phyloP scores from a whole-genome alignment of 2,797 vertebrate genomes.

The Trachurus trachurus region DNA sequence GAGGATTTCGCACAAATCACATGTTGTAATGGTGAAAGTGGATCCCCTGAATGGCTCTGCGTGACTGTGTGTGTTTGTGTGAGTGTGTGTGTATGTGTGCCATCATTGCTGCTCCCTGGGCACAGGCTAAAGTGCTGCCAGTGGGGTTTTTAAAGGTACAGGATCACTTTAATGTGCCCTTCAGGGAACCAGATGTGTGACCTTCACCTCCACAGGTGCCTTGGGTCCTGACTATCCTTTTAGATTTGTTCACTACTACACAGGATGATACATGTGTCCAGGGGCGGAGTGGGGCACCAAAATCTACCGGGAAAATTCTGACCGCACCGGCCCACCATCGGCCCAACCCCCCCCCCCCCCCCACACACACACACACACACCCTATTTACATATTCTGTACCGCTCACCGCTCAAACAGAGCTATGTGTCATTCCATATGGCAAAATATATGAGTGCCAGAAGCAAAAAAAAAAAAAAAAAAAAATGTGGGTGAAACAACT shows the following conservation, averaged over 20 bases:
- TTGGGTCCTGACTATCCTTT: constrained; percentile 49
- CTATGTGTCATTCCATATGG: no score
- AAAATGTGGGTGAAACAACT: no score
- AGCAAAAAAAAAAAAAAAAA: no score
- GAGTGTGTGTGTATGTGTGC: constrained; percentile 32
- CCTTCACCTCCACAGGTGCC: constrained; percentile 66
- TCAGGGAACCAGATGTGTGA: constrained; percentile 63
- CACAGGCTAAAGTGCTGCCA: constrained; percentile 63
- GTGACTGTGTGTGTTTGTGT: not conserved
- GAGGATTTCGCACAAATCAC: constrained; percentile 64
- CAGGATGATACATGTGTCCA: constrained; percentile 31
- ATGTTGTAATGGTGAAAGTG: constrained; percentile 56
- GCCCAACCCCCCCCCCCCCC: no score
- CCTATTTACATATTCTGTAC: no score
- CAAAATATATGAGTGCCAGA: no score
- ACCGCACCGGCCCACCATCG: no score
- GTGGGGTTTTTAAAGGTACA: constrained; percentile 54
- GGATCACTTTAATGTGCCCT: constrained; percentile 72
- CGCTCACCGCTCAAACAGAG: no score
- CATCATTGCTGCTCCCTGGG: constrained; percentile 50
- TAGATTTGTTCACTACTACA: constrained; percentile 38
- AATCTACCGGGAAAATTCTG: no score
- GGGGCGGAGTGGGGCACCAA: no score
- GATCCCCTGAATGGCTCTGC: constrained; percentile 26
- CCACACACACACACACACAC: no score